A percentile compares a stretch with the other conserved stretches of the same genome.
phyloP scores from a whole-genome alignment of 2,113 vertebrate genomes.

The Ivindomyrus marchei region DNA sequence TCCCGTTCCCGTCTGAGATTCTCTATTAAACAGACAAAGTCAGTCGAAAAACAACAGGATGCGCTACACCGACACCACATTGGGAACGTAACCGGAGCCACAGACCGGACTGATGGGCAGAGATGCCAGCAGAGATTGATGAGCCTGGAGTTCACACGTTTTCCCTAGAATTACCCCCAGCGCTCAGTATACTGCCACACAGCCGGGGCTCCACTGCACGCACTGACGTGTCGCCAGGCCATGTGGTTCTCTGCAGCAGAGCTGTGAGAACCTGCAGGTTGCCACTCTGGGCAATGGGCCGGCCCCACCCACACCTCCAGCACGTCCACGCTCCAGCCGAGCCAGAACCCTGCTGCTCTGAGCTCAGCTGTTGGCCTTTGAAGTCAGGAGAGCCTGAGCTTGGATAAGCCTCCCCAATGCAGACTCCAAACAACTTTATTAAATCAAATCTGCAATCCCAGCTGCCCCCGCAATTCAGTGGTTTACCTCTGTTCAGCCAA shows the following conservation, averaged over 20 bases:
- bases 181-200: neutral
- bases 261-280: neutral
- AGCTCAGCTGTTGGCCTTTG: constrained; percentile 10
- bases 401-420: constrained; percentile 1
- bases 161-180: neutral
- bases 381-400: constrained; percentile 25
- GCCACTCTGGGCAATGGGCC: neutral
- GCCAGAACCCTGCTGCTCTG: constrained; percentile 27
- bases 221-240: neutral
- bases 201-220: neutral
- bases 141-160: neutral
- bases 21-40: neutral
- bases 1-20: neutral
- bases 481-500: constrained; percentile 15
- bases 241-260: neutral
- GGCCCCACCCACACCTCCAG: constrained; percentile 22
- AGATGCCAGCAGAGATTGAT: neutral
- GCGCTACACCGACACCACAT: neutral
- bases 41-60: neutral
- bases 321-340: constrained; percentile 16
- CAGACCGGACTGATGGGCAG: neutral
- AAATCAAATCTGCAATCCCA: constrained; percentile 17
- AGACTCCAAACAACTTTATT: constrained; percentile 19
- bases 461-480: neutral
- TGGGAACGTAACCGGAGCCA: neutral